phyloP scores from a whole-genome alignment of 2,113 vertebrate species.

The Melanocharis versteri region DNA sequence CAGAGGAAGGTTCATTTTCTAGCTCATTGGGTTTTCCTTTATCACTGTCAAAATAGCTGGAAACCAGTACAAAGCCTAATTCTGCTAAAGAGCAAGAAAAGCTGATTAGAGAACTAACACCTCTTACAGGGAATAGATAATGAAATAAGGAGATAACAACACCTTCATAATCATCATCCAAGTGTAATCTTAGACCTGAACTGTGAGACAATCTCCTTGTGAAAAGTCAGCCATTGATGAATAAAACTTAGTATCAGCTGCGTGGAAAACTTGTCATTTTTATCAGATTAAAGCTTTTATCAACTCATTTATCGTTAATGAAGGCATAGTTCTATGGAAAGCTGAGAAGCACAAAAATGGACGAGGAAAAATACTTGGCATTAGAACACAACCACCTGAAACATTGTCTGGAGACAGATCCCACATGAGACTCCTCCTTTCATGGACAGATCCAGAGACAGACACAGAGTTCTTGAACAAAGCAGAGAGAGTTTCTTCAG shows the following conservation, averaged over 20 bases:
- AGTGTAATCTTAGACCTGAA: conserved; percentile 46
- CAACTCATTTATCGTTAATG: background rate
- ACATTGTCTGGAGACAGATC: background rate
- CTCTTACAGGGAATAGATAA: conserved; percentile 54
- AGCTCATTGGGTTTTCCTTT: conserved; percentile 31
- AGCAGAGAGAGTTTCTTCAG: background rate
- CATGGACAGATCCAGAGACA: background rate
- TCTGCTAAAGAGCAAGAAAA: conserved; percentile 52
- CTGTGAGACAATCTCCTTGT: background rate
- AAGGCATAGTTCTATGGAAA: background rate
- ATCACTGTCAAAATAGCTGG: conserved; percentile 38
- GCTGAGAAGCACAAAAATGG: background rate
- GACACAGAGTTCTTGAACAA: accelerated
- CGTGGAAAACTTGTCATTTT: background rate
- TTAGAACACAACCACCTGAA: background rate
- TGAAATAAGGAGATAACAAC: conserved; percentile 53
- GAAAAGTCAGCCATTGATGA: background rate
- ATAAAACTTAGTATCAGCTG: background rate
- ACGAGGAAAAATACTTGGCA: background rate
- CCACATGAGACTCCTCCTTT: background rate
- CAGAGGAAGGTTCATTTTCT: conserved; percentile 66
- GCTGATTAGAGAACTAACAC: conserved; percentile 39
- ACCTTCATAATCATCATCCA: conserved; percentile 40
- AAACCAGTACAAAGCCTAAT: conserved; percentile 48
- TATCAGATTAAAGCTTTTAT: conserved; percentile 18